Conservation (phyloP, 1,140 invertebrate species). For the Oreohelix idahoensis region DNA sequence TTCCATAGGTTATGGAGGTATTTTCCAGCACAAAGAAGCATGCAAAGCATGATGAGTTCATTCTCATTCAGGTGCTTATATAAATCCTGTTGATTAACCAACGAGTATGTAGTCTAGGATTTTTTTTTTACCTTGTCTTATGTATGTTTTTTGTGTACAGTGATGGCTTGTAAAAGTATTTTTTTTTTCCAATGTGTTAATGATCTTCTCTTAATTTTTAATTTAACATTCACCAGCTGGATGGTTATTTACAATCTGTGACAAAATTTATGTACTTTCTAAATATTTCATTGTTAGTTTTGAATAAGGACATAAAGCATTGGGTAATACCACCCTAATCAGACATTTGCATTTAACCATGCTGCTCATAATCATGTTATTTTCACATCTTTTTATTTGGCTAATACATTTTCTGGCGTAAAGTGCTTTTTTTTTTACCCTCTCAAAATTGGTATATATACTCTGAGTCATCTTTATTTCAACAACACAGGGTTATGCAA, state of each 20-base stretch:
- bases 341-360: background rate
- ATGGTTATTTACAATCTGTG: background rate
- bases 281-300: too few relatives aligned
- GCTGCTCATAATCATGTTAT: background rate
- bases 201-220: background rate
- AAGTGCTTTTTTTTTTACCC: background rate
- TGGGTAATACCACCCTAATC: background rate
- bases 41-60: background rate
- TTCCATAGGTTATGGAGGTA: background rate
- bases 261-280: too few relatives aligned
- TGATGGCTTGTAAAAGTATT: background rate
- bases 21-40: background rate
- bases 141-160: background rate
- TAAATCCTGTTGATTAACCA: background rate
- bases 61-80: background rate
- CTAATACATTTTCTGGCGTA: background rate
- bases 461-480: background rate
- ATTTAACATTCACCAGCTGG: background rate
- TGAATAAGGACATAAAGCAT: background rate
- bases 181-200: background rate
- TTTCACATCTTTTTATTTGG: background rate
- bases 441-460: background rate
- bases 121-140: background rate
- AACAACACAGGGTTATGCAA: constrained; percentile 30
- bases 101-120: background rate